Percentiles rank a stretch among this genome's conserved stretches.
These are phyloP conservation scores for Lasioglossum morio DNA, from an alignment of 2,888 invertebrate genomes.

Conservation along the genomic window DNA sequence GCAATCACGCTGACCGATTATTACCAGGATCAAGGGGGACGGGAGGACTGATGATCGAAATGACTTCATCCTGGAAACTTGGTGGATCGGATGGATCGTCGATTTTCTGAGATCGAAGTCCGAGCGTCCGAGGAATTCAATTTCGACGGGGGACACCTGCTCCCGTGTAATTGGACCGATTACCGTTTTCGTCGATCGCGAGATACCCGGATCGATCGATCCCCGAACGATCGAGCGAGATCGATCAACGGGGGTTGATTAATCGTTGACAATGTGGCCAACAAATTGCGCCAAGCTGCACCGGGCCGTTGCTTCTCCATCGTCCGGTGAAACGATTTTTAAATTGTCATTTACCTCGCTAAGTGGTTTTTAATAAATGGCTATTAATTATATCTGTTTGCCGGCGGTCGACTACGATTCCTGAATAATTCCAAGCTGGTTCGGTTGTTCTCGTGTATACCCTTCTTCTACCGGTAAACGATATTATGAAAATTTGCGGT, in stretches of 20 bases:
- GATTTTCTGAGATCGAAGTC: background rate
- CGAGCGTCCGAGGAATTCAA: slow-evolving; percentile 28
- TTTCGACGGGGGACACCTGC: slow-evolving; percentile 39
- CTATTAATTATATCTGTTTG: slow-evolving; percentile 6
- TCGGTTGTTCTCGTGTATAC: background rate
- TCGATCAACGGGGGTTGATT: slow-evolving; percentile 31
- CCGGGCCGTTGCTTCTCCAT: too few relatives aligned
- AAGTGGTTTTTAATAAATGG: slow-evolving; percentile 13
- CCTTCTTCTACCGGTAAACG: background rate
- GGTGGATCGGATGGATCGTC: background rate
- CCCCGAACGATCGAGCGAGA: slow-evolving; percentile 1
- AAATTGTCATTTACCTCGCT: slow-evolving; percentile 6
- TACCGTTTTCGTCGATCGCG: slow-evolving; percentile 20
- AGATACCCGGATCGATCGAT: slow-evolving; percentile 24
- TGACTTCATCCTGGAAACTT: slow-evolving; percentile 22
- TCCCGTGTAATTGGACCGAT: slow-evolving; percentile 21
- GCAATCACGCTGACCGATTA: slow-evolving; percentile 6
- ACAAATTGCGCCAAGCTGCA: background rate
- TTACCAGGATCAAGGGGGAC: slow-evolving; percentile 3
- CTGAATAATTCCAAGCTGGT: background rate
- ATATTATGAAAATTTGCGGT: background rate
- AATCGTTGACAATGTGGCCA: slow-evolving; percentile 23
- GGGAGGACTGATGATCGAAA: slow-evolving; percentile 4
- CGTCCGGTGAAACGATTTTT: background rate
- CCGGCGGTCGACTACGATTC: background rate